phyloP scores from a whole-genome alignment of 2,888 invertebrate species.

The Amblyjoppa fuscipennis region DNA sequence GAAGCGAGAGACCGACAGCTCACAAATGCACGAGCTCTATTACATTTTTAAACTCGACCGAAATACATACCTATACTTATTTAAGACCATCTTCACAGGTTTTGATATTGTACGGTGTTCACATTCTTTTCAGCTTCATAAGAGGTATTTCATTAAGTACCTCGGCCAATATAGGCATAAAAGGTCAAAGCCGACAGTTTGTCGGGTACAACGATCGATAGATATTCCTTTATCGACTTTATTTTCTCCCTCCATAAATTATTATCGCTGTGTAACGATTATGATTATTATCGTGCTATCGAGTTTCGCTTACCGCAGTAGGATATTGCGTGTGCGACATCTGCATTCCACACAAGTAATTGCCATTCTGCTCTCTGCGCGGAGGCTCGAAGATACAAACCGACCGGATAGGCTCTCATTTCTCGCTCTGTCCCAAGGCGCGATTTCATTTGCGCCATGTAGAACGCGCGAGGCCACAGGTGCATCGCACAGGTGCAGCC shows the following conservation, averaged over 20 bases:
- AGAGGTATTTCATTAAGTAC: too few relatives aligned
- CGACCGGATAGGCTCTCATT: slow-evolving; percentile 43
- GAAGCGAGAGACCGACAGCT: slow-evolving; percentile 11
- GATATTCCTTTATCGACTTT: not conserved
- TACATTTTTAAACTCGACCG: slow-evolving; percentile 27
- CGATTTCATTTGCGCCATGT: slow-evolving; percentile 65
- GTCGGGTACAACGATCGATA: slow-evolving; percentile 26
- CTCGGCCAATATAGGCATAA: too few relatives aligned
- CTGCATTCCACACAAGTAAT: slow-evolving; percentile 64
- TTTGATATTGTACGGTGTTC: slow-evolving; percentile 15
- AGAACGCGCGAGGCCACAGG: slow-evolving; percentile 52
- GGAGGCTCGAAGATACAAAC: slow-evolving; percentile 19
- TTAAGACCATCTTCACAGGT: not conserved
- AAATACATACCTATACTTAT: slow-evolving; percentile 16
- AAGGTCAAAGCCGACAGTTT: slow-evolving; percentile 33
- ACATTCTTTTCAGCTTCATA: not conserved
- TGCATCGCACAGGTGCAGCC: slow-evolving; percentile 62
- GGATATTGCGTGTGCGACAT: slow-evolving; percentile 60
- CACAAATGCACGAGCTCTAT: not conserved
- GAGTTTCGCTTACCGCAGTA: not conserved
- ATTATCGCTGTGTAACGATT: slow-evolving; percentile 4
- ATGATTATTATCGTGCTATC: slow-evolving; percentile 19
- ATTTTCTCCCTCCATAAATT: slow-evolving; percentile 7
- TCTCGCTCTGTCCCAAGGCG: slow-evolving; percentile 24
- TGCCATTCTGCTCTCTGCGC: slow-evolving; percentile 47